These are phyloP conservation scores for Cremastinae sp. DNA, from an alignment of 2,888 invertebrate species.

Conservation along the genomic window DNA sequence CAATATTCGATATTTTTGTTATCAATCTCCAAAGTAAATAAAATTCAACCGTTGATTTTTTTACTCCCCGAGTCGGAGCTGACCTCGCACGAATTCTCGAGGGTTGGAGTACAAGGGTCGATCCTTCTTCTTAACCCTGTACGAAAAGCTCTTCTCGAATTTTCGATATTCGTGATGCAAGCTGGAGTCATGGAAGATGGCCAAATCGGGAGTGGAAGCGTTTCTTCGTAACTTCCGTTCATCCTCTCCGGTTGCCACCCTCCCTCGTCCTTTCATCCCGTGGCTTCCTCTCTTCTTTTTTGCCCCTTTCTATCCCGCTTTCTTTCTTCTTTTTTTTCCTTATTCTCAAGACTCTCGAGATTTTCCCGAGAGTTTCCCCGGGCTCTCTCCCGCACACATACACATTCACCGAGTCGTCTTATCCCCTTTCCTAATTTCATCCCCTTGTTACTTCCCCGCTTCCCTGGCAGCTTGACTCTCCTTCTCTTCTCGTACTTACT, in stretches of 20 bases:
- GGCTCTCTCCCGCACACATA: neutral
- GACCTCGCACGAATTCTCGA: neutral
- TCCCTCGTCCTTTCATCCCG: constrained; percentile 13
- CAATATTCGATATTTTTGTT: no score
- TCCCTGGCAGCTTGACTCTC: constrained; percentile 3
- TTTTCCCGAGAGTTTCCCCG: constrained; percentile 54
- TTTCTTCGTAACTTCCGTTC: constrained; percentile 63
- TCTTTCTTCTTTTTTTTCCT: neutral
- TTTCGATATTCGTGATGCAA: constrained; percentile 64
- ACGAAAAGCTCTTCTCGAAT: constrained; percentile 34
- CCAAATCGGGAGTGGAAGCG: constrained; percentile 40
- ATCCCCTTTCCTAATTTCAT: constrained; percentile 36
- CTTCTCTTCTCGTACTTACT: constrained; percentile 41
- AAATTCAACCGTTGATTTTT: no score
- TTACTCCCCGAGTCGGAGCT: no score
- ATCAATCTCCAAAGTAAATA: no score
- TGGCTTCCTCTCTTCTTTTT: constrained; percentile 23
- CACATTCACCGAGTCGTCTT: no score
- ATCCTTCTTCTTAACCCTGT: constrained; percentile 2
- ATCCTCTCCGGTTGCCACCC: constrained; percentile 17
- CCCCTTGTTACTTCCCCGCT: constrained; percentile 28
- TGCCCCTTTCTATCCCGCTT: neutral
- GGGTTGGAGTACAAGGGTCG: constrained; percentile 33
- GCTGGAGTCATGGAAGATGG: constrained; percentile 38
- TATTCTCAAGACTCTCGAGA: constrained; percentile 64